Percentiles rank a stretch among this genome's conserved stretches.
Evolutionary conservation across 2,797 vertebrate genomes (phyloP).

Genomic region (Hippocampus kuda): DNA sequence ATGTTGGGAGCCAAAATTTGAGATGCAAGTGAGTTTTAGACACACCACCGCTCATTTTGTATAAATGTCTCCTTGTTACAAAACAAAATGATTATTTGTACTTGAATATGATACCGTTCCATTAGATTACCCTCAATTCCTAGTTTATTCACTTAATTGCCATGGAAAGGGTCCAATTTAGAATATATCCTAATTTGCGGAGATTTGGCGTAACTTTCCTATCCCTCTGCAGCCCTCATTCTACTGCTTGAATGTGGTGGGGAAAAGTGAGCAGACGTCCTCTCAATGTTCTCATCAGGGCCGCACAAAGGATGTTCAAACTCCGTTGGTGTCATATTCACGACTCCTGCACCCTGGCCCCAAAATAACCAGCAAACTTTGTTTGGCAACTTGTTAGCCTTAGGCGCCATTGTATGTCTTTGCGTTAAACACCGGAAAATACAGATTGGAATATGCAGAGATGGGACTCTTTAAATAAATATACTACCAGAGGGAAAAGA

Average conservation of each 20-base stretch:
- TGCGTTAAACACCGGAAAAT: conserved; percentile 14
- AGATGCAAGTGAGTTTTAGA: too few species aligned
- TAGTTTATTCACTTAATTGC: not conserved
- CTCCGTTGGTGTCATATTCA: conserved; percentile 50
- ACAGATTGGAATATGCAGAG: conserved; percentile 20
- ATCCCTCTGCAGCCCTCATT: not conserved
- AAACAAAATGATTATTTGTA: not conserved
- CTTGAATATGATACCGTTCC: not conserved
- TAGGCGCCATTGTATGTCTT: conserved; percentile 24
- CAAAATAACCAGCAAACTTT: conserved; percentile 51
- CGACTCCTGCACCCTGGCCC: conserved; percentile 37
- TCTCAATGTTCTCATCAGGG: conserved; percentile 49
- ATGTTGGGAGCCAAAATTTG: too few species aligned
- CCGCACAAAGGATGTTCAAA: conserved; percentile 64
- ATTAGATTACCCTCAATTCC: not conserved
- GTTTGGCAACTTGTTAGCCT: conserved; percentile 38
- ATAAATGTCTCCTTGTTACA: not conserved
- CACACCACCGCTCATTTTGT: not conserved
- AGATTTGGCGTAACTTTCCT: not conserved
- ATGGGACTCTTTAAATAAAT: conserved; percentile 42
- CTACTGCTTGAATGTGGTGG: not conserved
- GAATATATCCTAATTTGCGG: not conserved
- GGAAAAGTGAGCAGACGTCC: not conserved
- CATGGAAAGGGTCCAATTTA: not conserved
- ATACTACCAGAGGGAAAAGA: conserved; percentile 16